phyloP scores from a whole-genome alignment of 2,888 invertebrate genomes.

The Epistrophe eligans region DNA sequence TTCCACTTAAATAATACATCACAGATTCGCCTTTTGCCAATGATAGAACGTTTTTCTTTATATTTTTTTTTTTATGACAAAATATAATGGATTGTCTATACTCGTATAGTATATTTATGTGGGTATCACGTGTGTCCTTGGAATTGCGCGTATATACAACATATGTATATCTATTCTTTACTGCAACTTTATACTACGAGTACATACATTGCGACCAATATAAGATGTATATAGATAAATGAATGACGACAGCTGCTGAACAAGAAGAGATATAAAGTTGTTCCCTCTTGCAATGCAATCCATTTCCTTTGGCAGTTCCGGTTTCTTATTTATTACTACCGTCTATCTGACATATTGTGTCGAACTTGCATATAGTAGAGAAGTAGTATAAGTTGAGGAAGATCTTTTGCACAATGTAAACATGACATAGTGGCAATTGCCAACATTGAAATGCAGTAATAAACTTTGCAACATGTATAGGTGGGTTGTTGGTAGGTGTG shows the following conservation, averaged over 20 bases:
- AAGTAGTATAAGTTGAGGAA: background rate
- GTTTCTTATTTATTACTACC: constrained; percentile 70
- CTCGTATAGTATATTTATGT: background rate
- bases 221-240: background rate
- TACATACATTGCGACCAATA: background rate
- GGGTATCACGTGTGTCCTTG: constrained; percentile 65
- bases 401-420: constrained; percentile 67
- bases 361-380: constrained; percentile 41
- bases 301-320: constrained; percentile 69
- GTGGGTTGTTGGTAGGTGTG: background rate
- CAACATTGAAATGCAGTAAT: constrained; percentile 52
- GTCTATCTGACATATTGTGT: constrained; percentile 67
- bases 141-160: constrained; percentile 1
- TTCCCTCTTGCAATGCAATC: constrained; percentile 52
- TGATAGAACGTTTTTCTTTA: constrained; percentile 37
- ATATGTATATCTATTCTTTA: background rate
- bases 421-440: constrained; percentile 73
- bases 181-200: background rate
- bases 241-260: constrained; percentile 34
- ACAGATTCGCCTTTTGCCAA: constrained; percentile 44
- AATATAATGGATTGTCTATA: constrained; percentile 66
- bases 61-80: constrained; percentile 56
- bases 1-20: constrained; percentile 10
- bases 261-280: constrained; percentile 8
- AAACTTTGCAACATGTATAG: constrained; percentile 38